These are phyloP conservation scores for Lasioglossum oenotherae DNA, from an alignment of 2,888 invertebrate genomes.

Conservation along the genomic window DNA sequence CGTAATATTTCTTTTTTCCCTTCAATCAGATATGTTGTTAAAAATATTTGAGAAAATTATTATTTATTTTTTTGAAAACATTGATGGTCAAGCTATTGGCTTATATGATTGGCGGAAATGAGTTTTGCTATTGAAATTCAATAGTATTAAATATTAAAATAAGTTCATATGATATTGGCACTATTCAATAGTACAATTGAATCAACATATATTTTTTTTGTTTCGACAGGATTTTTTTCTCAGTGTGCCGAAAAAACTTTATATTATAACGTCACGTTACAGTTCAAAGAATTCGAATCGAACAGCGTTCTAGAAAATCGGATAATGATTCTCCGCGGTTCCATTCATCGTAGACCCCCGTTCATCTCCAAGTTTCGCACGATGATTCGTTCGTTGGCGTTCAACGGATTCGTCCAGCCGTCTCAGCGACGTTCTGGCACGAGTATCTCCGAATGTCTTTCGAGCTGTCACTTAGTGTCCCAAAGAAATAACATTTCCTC, in stretches of 20 bases:
- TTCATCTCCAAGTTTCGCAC: conserved; percentile 17
- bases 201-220: too few species aligned
- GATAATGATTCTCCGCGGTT: conserved; percentile 14
- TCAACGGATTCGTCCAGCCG: conserved; percentile 42
- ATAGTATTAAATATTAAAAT: too few species aligned
- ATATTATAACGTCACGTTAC: not conserved
- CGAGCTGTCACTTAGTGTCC: conserved; percentile 79
- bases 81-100: too few species aligned
- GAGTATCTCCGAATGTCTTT: conserved; percentile 78
- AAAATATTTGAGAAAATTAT: too few species aligned
- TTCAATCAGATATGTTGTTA: too few species aligned
- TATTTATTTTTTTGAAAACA: too few species aligned
- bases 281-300: not conserved
- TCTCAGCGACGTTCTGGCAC: conserved; percentile 55
- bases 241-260: not conserved
- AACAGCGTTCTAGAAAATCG: not conserved
- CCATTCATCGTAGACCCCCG: conserved; percentile 6
- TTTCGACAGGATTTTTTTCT: too few species aligned
- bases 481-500: conserved; percentile 79
- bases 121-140: too few species aligned
- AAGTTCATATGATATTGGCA: too few species aligned
- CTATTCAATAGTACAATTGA: too few species aligned
- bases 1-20: too few species aligned
- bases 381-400: conserved; percentile 35
- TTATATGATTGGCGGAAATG: too few species aligned